Evolutionary conservation across 2,888 invertebrate species (phyloP).

Genomic region (Caenorhabditis sulstoni): DNA sequence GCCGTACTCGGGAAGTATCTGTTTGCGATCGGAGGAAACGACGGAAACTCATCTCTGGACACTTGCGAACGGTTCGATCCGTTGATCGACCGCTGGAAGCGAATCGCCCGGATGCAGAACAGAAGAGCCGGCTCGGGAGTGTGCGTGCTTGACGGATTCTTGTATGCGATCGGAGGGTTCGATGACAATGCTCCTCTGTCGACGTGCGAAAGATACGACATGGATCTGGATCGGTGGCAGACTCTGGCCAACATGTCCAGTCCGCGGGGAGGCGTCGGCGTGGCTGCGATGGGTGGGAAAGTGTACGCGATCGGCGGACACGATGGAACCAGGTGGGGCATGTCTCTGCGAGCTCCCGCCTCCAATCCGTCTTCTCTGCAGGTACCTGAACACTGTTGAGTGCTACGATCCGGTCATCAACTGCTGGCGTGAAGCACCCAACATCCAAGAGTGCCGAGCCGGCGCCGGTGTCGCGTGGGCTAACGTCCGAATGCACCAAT

Average conservation of each 20-base stretch:
- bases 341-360: not conserved
- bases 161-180: slow-evolving; percentile 82
- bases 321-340: slow-evolving; percentile 70
- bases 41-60: slow-evolving; percentile 82
- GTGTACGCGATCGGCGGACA: slow-evolving; percentile 81
- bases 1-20: slow-evolving; percentile 81
- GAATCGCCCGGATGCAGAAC: slow-evolving; percentile 82
- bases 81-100: slow-evolving; percentile 82
- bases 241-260: slow-evolving; percentile 73
- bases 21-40: slow-evolving; percentile 83
- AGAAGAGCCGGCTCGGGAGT: slow-evolving; percentile 83
- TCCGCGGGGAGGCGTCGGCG: slow-evolving; percentile 80
- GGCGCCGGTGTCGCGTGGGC: slow-evolving; percentile 78
- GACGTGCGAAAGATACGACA: slow-evolving; percentile 81
- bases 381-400: slow-evolving; percentile 77
- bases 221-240: slow-evolving; percentile 81
- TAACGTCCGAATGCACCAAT: slow-evolving; percentile 59
- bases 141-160: slow-evolving; percentile 82
- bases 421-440: slow-evolving; percentile 81
- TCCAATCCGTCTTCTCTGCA: too few relatives aligned
- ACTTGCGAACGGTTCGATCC: slow-evolving; percentile 83
- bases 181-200: slow-evolving; percentile 82
- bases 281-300: slow-evolving; percentile 80
- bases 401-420: slow-evolving; percentile 76
- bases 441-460: slow-evolving; percentile 81